Evolutionary conservation across 2,888 invertebrate species (phyloP).

Genomic region (Oscheius onirici): DNA sequence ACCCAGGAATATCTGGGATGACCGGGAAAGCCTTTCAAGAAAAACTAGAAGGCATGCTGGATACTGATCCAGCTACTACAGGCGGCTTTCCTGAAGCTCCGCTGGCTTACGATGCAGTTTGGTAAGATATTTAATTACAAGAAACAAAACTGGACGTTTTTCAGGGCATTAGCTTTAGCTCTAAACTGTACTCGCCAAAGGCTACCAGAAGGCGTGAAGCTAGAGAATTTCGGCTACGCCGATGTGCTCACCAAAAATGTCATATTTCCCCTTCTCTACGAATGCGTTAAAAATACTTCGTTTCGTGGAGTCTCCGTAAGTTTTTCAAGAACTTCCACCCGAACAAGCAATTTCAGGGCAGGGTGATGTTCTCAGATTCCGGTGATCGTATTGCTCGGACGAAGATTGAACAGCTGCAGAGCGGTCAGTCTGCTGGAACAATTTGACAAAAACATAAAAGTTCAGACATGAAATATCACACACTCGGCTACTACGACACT

Average conservation of each 20-base stretch:
- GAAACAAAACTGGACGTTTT: conserved; percentile 19
- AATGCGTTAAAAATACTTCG: conserved; percentile 96
- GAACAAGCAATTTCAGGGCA: conserved; percentile 79
- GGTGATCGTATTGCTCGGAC: conserved; percentile 98
- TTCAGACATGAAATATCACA: conserved; percentile 87
- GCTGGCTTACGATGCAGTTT: conserved; percentile 97
- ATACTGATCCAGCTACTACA: conserved; percentile 85
- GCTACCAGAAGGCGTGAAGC: conserved; percentile 82
- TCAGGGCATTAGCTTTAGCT: conserved; percentile 87
- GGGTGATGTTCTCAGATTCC: conserved; percentile 92
- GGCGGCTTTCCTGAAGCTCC: conserved; percentile 87
- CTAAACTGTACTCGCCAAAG: conserved; percentile 95
- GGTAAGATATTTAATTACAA: too few species aligned
- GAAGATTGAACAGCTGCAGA: conserved; percentile 92
- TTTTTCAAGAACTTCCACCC: background rate
- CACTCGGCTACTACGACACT: conserved; percentile 94
- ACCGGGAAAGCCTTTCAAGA: conserved; percentile 81
- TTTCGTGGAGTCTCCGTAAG: conserved; percentile 97
- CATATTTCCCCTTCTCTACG: conserved; percentile 93
- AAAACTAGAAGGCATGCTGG: conserved; percentile 84
- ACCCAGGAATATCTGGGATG: conserved; percentile 81
- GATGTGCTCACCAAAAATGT: conserved; percentile 79
- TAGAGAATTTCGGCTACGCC: conserved; percentile 95
- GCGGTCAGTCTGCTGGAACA: conserved; percentile 40
- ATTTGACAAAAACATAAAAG: background rate